These are phyloP conservation scores for Corticium candelabrum DNA, from an alignment of 37 sponge, comb jelly and placozoan genomes.

Conservation along the genomic window DNA sequence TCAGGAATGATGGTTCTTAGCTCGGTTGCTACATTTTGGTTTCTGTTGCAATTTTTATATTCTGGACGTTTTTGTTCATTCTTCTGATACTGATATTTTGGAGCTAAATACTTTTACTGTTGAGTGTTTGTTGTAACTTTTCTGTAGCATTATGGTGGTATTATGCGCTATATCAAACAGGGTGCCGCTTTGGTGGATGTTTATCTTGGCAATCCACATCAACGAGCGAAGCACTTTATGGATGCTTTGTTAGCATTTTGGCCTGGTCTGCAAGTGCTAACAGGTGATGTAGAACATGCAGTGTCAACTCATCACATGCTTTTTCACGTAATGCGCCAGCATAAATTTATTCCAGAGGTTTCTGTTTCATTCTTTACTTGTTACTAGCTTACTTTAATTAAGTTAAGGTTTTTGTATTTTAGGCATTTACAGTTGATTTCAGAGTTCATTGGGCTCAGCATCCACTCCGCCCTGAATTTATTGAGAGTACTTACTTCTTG, in stretches of 20 bases:
- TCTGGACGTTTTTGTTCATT: background rate
- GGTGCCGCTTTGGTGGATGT: constrained; percentile 67
- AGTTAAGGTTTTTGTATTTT: background rate
- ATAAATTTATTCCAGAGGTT: constrained; percentile 80
- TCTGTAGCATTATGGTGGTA: constrained; percentile 70
- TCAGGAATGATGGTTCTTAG: too few relatives aligned
- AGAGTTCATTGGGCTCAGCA: constrained; percentile 84
- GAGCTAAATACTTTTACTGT: background rate
- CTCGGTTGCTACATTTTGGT: too few relatives aligned
- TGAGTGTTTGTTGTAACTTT: constrained; percentile 2
- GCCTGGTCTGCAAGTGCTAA: constrained; percentile 94
- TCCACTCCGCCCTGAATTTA: constrained; percentile 88
- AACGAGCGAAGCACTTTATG: constrained; percentile 44
- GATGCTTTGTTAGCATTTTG: constrained; percentile 96
- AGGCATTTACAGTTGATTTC: constrained; percentile 78
- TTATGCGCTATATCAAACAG: constrained; percentile 56
- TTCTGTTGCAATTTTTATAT: background rate
- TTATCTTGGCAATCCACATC: constrained; percentile 54
- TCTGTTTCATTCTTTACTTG: too few relatives aligned
- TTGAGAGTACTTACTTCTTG: constrained; percentile 90
- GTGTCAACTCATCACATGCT: constrained; percentile 62
- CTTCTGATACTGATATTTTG: background rate
- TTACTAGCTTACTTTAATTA: background rate
- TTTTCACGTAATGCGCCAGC: constrained; percentile 52
- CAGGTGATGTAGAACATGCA: constrained; percentile 69